Conservation (phyloP, 2,797 vertebrate species). For the Propithecus deckenii region DNA sequence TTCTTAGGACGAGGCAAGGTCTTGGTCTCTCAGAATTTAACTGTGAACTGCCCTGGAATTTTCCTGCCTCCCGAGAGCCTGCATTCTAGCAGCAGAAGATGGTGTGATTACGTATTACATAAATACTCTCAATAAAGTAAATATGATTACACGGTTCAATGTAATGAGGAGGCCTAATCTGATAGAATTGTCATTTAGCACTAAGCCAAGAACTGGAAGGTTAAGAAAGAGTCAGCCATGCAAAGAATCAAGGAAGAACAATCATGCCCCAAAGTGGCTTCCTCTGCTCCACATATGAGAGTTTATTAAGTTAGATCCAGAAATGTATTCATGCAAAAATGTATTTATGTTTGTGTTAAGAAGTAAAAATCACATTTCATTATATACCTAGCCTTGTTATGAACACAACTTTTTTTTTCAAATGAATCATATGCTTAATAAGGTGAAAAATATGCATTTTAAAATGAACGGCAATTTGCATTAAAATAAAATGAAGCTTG, state of each 20-base stretch:
- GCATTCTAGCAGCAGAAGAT: neutral
- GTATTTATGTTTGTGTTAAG: neutral
- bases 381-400: constrained; percentile 9
- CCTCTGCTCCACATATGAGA: neutral
- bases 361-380: constrained; percentile 33
- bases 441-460: constrained; percentile 71
- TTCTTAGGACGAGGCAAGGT: neutral
- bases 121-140: neutral
- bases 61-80: neutral
- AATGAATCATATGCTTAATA: constrained; percentile 70
- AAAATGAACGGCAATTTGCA: constrained; percentile 68
- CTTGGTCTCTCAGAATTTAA: neutral
- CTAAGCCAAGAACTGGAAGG: neutral
- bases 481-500: constrained; percentile 75
- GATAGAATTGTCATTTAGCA: neutral
- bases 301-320: neutral
- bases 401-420: neutral
- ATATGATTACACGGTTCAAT: neutral
- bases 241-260: neutral
- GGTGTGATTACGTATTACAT: neutral
- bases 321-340: neutral
- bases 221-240: neutral
- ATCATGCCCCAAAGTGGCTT: no score
- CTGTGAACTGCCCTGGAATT: neutral
- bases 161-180: neutral